These are phyloP conservation scores for Aricia agestis DNA, from an alignment of 1,140 invertebrate species.

Conservation along the genomic window DNA sequence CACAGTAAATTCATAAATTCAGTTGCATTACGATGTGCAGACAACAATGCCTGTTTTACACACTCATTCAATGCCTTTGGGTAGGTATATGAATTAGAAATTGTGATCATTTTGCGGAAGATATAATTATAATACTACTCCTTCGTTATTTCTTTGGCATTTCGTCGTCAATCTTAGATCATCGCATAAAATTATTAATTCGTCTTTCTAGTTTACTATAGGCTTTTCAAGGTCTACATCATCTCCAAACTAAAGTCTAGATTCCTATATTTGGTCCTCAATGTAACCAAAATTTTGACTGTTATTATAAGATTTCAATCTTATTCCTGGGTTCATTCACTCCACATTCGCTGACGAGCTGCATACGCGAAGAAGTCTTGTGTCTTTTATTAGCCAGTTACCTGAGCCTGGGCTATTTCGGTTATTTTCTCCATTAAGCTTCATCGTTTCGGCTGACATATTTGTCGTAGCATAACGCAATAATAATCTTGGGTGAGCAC, in stretches of 20 bases:
- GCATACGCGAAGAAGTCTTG: background rate
- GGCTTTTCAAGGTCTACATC: no score
- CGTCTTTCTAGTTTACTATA: no score
- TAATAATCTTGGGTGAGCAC: background rate
- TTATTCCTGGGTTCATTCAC: background rate
- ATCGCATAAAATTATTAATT: no score
- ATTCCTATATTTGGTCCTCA: background rate
- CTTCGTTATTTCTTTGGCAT: no score
- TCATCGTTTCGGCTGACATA: background rate
- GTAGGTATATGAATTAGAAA: background rate
- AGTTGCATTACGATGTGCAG: background rate
- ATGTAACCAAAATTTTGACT: background rate
- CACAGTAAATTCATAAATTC: background rate
- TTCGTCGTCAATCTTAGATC: no score
- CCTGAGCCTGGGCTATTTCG: slow-evolving; percentile 4
- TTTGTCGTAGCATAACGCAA: background rate
- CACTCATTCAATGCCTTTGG: background rate
- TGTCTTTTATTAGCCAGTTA: slow-evolving; percentile 4
- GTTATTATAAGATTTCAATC: background rate
- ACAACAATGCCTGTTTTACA: slow-evolving; percentile 1
- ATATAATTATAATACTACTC: no score
- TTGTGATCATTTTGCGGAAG: no score
- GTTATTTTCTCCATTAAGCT: background rate
- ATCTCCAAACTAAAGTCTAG: no score
- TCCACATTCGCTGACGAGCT: background rate